phyloP scores from a whole-genome alignment of 2,797 vertebrate genomes.

The Rhinophrynus dorsalis region DNA sequence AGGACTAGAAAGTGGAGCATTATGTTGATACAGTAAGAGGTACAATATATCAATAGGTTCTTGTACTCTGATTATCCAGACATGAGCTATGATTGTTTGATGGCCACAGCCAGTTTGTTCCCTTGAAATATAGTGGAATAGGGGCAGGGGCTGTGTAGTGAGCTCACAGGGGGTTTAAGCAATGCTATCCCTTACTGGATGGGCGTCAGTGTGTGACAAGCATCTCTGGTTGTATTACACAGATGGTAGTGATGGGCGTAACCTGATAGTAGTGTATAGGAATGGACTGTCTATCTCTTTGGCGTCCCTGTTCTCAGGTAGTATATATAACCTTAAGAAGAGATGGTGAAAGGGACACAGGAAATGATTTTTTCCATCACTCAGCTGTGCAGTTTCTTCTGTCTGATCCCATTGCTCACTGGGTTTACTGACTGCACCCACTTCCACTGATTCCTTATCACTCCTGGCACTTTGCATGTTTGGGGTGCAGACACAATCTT shows the following conservation, averaged over 20 bases:
- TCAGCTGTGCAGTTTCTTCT: neutral
- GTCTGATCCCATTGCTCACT: neutral
- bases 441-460: neutral
- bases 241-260: constrained; percentile 91
- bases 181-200: too few species aligned
- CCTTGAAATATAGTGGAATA: too few species aligned
- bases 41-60: too few species aligned
- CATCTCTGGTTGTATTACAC: constrained; percentile 68
- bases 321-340: neutral
- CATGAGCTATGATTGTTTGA: too few species aligned
- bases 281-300: constrained; percentile 88
- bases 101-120: too few species aligned
- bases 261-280: constrained; percentile 89
- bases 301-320: constrained; percentile 95
- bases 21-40: too few species aligned
- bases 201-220: neutral
- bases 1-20: too few species aligned
- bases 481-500: neutral
- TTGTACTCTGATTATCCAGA: too few species aligned
- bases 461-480: neutral
- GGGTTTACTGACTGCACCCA: neutral
- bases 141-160: too few species aligned
- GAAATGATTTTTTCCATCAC: too few species aligned
- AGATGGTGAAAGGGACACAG: neutral
- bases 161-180: too few species aligned